Base-by-base conservation (phyloP, 2,888 invertebrate species). In the Lithophane ornitopus region DNA sequence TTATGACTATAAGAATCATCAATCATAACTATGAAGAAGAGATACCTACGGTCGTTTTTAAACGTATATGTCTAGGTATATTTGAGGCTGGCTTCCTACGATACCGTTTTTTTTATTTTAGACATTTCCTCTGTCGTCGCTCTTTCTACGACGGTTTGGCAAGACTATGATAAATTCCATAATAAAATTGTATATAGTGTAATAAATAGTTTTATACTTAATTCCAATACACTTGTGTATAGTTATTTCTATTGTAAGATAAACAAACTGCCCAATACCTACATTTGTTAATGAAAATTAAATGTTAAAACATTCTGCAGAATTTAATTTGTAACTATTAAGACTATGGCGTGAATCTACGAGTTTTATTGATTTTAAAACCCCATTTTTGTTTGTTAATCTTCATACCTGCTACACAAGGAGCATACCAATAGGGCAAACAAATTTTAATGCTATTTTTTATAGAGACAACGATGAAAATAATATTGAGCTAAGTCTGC, bases 261-360 rank as follows among this genome's bases (percentile, higher is more conserved):
- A 84, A 82, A 81, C 87, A 85, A 87, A 85, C 83, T 87, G 88
- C 85, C 85, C 73, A 56, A 82, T 79, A 80, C 52, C 77, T 77
- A 69, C 74, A 86, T 85, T 88, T 88, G 88, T 88, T 88, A 88
- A 84, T 87, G 70, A 85, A 84, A 84, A 85, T 82, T 76, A 83
- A 88, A 87, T 87, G 85, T 88, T 87, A 79, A 80, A 81, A 71
- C 11, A 62, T 82, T 39, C 26, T 65, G 0, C 26, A 0, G 74
- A 19, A 58, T 76, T 75, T 79, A 3, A 70, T 77, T 83, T 22
- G 41, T 16, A 0, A 41, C 3, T 22, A n/a, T 16, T 22, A 28
- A 58, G 22, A 54, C 54, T 14, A 49, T 28, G 28, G 2, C 9
- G 7, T 56, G 9, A 46, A 3, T 6, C 70, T 28, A 22, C 6